Conservation (phyloP, 2,797 vertebrate species). For the Thripadectes ignobilis region DNA sequence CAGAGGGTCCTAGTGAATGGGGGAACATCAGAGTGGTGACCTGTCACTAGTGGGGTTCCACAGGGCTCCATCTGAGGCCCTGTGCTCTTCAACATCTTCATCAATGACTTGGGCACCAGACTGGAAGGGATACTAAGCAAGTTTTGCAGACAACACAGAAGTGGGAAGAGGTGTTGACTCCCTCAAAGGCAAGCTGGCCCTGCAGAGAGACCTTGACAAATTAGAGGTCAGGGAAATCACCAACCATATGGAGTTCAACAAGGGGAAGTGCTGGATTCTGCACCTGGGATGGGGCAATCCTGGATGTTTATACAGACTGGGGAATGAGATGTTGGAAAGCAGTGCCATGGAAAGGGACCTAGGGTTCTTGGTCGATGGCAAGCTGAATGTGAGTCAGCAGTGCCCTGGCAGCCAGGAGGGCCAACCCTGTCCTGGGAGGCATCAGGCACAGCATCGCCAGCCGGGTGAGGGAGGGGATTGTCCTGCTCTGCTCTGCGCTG, state of each 20-base stretch:
- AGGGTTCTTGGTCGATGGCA: neutral
- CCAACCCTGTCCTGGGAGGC: neutral
- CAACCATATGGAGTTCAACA: neutral
- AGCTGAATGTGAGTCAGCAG: neutral
- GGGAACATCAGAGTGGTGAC: neutral
- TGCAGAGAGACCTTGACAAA: neutral
- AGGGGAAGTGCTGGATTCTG: neutral
- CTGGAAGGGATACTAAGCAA: neutral
- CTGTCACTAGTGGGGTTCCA: neutral
- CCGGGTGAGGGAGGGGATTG: rapidly evolving
- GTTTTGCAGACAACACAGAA: neutral
- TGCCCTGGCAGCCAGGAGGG: neutral
- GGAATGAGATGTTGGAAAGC: neutral
- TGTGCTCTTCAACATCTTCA: neutral
- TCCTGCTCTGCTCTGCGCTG: neutral
- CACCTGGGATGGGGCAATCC: neutral
- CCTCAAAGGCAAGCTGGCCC: neutral
- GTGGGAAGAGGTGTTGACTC: neutral
- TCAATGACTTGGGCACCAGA: neutral
- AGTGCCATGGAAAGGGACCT: neutral
- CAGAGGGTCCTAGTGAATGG: neutral
- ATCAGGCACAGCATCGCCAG: neutral
- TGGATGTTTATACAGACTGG: neutral
- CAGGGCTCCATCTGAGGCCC: neutral
- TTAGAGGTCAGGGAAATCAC: neutral